Evolutionary conservation across 2,113 vertebrate species (phyloP), one percentile per base, ranked within the genome.

Genomic region (Perca flavescens): DNA sequence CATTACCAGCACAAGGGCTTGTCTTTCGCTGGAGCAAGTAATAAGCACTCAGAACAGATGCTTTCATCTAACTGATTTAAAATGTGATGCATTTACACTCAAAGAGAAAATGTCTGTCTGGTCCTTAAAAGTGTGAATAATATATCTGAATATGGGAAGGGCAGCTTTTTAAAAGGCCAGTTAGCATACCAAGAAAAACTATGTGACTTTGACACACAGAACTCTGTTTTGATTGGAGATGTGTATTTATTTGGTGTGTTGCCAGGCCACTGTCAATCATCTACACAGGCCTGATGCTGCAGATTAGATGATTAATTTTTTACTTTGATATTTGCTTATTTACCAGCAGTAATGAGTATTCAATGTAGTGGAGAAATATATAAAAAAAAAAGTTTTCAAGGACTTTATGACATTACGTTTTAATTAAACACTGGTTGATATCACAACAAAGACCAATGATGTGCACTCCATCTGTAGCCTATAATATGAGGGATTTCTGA

Each of bases 31-130:
- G 87, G 83, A 91, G 91, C 84, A 87, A 92, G 92, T 81, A 88
- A 91, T 90, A 93, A 90, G 85, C 88, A 89, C 87, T 91, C 87
- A 84, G 89, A 94, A 92, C 90, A 91, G 91, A 94, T 90, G 90
- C 87, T 93, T 93, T 93, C 90, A 90, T 93, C 90, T 69, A 87
- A 86, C 87, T 82, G 88, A 93, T 94, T 92, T 90, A 86, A 90
- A 94, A 91, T 91, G 75, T 68, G 84, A 86, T 43, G 74, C 83
- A 83, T 92, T 92, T 77, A 82, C 72, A 84, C 77, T 86, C 79
- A 74, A 65, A 82, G 68, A 79, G 82, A 90, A 86, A 88, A 92
- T 80, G 79, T 79, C 84, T 85, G 66, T 65, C 81, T 75, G 80
- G 22, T 68, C 63, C 60, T 62, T 65, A 40, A 80, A 43, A 82